Base-by-base conservation (phyloP, 2,113 vertebrate genomes). In the Thomomys bottae region DNA sequence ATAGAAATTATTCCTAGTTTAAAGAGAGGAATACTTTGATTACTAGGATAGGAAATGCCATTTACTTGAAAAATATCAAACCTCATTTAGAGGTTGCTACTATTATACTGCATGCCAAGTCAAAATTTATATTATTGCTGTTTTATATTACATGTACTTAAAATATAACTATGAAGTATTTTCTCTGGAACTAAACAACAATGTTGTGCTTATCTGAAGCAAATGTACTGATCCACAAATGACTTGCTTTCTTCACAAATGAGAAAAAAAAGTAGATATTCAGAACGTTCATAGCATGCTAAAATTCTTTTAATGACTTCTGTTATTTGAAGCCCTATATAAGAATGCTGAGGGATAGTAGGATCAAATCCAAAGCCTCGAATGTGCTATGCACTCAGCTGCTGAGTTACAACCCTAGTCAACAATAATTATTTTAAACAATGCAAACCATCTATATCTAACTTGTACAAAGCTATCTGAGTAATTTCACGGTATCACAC, bases 291-390 rank as follows among this genome's bases (percentile, higher is more conserved):
- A 80, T 18, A 28, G 34, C 20, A 63, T 77, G 7, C 88, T 67
- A 71, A 57, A 45, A 72, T 89, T 87, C 34, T 89, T 94, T 71
- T 84, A 85, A 89, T 64, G 34, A 89, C 54, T 82, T 84, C 42
- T 84, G 73, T 70, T 77, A 92, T 77, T 76, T 94, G 36, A 76
- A 79, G 30, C 45, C 61, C 38, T 80, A 59, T 17, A 32, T 17
- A 76, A 11, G 28, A 91, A 8, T 73, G 34, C 32, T 95, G 45
- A 2, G 28, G 38, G 23, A 67, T 88, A 28, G 78, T 88, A 32
- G 78, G 49, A 3, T 10, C 24, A 34, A 82, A 88, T 88, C 66
- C 45, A 45, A 6, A 45, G 11, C 38, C 38, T 21, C 32, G 26
- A 36, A 34, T 4, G 38, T 20, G 8, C n/a, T 36, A 70, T 2